Base-by-base conservation (phyloP, 2,797 vertebrate species). In the Phataginus tricuspis region DNA sequence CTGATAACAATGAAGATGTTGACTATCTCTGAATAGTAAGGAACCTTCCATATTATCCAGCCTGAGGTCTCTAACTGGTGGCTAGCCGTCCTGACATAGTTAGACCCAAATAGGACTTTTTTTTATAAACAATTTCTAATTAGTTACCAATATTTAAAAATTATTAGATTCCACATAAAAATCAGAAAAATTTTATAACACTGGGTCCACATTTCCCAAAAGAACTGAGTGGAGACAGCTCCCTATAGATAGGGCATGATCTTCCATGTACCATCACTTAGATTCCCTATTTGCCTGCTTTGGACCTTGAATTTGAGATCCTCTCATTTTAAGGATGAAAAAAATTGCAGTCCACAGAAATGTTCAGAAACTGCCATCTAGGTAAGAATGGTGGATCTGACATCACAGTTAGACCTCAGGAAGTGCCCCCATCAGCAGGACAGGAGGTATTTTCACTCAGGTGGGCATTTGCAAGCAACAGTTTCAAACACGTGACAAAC, bases 381-480 rank as follows among this genome's bases (percentile, higher is more conserved):
- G 6, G 61, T 86, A 84, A 90, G 77, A 63, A 63, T 49, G 23
- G 59, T 13, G 84, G 95, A 84, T 59, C 59, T 57, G 53, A 75
- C 59, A 42, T 23, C 39, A 34, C 85, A 80, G 42, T 64, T 59
- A 87, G 29, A 37, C 57, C 69, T 78, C 66, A 84, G 71, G 16
- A 45, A 57, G 21, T 61, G 21, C 5, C 51, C 64, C 13, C 27
- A 74, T 39, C 55, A 29, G 18, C 64, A 71, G 59, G 82, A 57
- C 29, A 53, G 19, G 15, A 29, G 59, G 27, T 72, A 63, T 94
- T 87, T 78, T 82, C 49, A 72, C 53, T 72, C 78, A 39, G 84
- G 72, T 89, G 57, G 59, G 53, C 69, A 86, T 90, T 88, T 87
- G 88, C 90, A 88, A 71, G 59, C 72, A 84, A 64, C n/a, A 82